Base-by-base conservation (phyloP, 2,888 invertebrate genomes). In the Eupsilia transversa region DNA sequence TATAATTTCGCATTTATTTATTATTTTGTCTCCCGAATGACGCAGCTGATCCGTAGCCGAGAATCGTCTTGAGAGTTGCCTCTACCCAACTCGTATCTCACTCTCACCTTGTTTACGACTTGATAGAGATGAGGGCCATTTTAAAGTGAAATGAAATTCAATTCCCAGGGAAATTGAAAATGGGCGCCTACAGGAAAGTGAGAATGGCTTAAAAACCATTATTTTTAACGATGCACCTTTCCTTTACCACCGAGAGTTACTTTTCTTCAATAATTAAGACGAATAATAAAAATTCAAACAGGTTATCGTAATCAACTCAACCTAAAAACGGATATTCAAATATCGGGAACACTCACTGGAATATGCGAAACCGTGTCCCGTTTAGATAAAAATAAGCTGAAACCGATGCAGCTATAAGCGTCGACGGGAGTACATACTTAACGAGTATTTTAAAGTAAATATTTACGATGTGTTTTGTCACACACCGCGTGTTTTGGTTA, bases 381-480 rank as follows among this genome's bases (percentile, higher is more conserved):
- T 74, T 76, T 72, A 74, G 71, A 77, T 76, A 82, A 79, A 86
- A 74, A 74, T 81, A 85, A 74, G 49, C 71, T 56, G 59, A 61
- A 69, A 82, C 68, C 73, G 63, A 59, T 66, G 66, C 59, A 63
- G 60, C 69, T 69, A 75, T 77, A 74, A 80, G 56, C 38, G 43
- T 69, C 67, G 59, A 60, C 56, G 60, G 41, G 56, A 72, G 54
- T 59, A 54, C 56, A 74, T 80, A 84, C 69, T 64, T 75, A 79
- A 71, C 57, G 65, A 63, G 43, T 70, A 41, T 65, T n/a, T n/a
- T 74, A 72, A 70, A 73, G 57, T 81, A 79, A 81, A 80, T 86
- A 76, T 86, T 86, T 76, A 86, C 74, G 80, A 76, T 60, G 57
- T 77, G 56, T 78, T 56, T 63, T 59, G 56, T 72, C 76, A 78